Base-by-base conservation (phyloP, 1,140 invertebrate genomes). In the Drosophila lini region DNA sequence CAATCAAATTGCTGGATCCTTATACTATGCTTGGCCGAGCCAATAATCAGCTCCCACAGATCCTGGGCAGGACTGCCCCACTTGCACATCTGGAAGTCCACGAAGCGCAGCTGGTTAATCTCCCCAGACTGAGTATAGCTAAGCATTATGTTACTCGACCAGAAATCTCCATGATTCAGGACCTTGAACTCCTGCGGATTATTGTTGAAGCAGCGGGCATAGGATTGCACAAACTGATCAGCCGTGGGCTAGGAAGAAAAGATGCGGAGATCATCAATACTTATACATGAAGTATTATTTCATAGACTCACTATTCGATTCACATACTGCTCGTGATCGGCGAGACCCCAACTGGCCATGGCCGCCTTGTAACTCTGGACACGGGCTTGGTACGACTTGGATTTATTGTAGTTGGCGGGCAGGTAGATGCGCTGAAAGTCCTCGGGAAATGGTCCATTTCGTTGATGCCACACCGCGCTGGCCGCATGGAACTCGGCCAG, bases 141-240 rank as follows among this genome's bases (percentile, higher is more conserved):
- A 16, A 93, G 76, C 60, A 93, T 70, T 13, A 93, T 92, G 57
- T 93, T 93, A 53, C 92, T 91, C 10, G 81, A 91, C 91, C 91
- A 92, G n/a, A 93, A 93, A 76, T 96, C 95, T 6, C 95, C 95
- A 67, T 95, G 95, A 81, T 94, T 94, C 11, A 96, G 91, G 3
- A 95, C 94, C 59, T 94, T 93, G 57, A 95, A 95, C 50, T 94
- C 93, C 15, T 94, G 92, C 2, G 92, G 77, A 34, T 94, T 91
- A 15, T 41, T 78, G 59, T 81, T 89, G 13, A 88, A 86, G 44
- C 82, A 84, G 25, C 74, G 63, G 28, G 78, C 84, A 2, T 79
- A 81, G 15, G 78, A 69, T 34, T 89, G 85, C 32, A 89, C 84
- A 81, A 89, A 89, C 28, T 89, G 84, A 40, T 89, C 84, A 3